These are phyloP conservation scores for Tuta absoluta DNA, from an alignment of 2,888 invertebrate genomes.

Conservation along the genomic window DNA sequence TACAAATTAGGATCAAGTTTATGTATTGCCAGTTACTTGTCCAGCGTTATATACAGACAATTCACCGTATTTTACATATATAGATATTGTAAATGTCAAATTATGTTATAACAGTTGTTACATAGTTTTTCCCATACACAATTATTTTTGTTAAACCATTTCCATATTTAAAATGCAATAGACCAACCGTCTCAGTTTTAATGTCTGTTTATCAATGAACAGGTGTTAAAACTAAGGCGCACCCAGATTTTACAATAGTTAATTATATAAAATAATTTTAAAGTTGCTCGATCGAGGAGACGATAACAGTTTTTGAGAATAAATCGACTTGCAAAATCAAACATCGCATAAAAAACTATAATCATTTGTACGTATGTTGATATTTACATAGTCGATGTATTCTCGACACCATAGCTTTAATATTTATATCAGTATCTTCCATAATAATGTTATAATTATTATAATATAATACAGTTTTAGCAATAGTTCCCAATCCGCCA, in stretches of 20 bases:
- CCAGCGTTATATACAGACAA: constrained; percentile 19
- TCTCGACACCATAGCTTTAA: constrained; percentile 77
- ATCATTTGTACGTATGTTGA: constrained; percentile 1
- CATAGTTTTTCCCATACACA: constrained; percentile 76
- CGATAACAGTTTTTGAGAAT: constrained; percentile 57
- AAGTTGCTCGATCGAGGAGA: constrained; percentile 66
- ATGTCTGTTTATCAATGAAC: constrained; percentile 33
- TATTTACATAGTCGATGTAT: constrained; percentile 60
- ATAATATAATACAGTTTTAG: constrained; percentile 58
- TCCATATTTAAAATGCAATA: constrained; percentile 81
- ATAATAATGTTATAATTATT: constrained; percentile 60
- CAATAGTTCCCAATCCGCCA: constrained; percentile 76
- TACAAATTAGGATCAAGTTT: constrained; percentile 9
- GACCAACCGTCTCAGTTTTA: constrained; percentile 51
- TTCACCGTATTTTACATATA: constrained; percentile 38
- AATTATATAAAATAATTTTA: constrained; percentile 66
- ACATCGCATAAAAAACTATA: constrained; percentile 8
- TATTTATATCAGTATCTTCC: constrained; percentile 77
- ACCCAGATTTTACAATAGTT: constrained; percentile 75
- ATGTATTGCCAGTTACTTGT: constrained; percentile 40
- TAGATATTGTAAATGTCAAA: constrained; percentile 74
- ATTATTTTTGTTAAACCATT: constrained; percentile 75
- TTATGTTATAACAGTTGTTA: constrained; percentile 75
- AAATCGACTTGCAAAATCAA: constrained; percentile 53
- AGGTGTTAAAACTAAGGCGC: constrained; percentile 37